Evolutionary conservation across 2,113 vertebrate species (phyloP).

Genomic region (Apodemus sylvaticus): DNA sequence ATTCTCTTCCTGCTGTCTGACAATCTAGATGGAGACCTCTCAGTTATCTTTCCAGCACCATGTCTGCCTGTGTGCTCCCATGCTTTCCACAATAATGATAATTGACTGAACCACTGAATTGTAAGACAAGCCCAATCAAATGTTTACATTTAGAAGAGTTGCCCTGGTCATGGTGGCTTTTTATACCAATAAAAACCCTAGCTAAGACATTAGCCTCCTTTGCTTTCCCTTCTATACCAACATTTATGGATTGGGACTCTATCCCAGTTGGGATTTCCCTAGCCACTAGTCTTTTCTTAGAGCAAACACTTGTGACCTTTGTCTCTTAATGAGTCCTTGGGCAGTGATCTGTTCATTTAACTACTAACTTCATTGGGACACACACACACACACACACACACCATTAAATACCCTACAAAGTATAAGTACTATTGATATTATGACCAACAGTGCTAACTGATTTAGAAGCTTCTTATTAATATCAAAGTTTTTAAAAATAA

Average conservation of each 20-base stretch:
- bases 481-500: constrained; percentile 51
- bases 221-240: background rate
- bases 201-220: background rate
- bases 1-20: background rate
- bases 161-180: background rate
- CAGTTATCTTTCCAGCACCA: too few species aligned
- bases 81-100: background rate
- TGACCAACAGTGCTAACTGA: constrained; percentile 5
- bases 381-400: background rate
- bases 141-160: background rate
- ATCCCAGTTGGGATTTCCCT: background rate
- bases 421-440: constrained; percentile 3
- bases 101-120: background rate
- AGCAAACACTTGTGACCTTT: constrained; percentile 44
- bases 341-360: background rate
- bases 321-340: constrained; percentile 25
- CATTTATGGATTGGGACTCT: background rate
- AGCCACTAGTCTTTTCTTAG: constrained; percentile 10
- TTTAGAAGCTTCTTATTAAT: constrained; percentile 52
- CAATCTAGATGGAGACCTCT: background rate
- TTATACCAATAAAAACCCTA: background rate
- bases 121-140: background rate
- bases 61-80: background rate
- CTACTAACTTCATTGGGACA: background rate
- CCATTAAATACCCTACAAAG: background rate